Evolutionary conservation across 2,888 invertebrate genomes (phyloP).

Genomic region (Polietes domitor): DNA sequence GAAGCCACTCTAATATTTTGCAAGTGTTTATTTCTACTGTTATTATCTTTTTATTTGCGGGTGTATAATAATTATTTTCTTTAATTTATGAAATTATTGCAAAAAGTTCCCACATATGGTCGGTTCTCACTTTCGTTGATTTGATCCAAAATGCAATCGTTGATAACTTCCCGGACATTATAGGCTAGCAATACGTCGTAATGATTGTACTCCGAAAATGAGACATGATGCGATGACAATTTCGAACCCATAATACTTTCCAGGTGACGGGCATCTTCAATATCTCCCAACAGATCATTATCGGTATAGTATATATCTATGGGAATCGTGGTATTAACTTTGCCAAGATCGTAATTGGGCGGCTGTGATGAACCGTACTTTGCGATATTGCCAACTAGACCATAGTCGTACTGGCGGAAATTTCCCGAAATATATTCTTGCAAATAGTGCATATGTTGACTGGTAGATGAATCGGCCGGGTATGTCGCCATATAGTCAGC

Average conservation of each 20-base stretch:
- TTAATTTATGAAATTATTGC: not conserved
- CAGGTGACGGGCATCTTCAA: constrained; percentile 65
- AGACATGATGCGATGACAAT: constrained; percentile 59
- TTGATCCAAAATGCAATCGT: constrained; percentile 63
- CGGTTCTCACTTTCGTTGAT: constrained; percentile 47
- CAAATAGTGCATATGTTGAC: constrained; percentile 69
- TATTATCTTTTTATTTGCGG: too few relatives aligned
- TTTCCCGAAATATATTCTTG: constrained; percentile 68
- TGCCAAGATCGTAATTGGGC: constrained; percentile 66
- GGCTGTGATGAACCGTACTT: constrained; percentile 58
- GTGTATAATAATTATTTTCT: too few relatives aligned
- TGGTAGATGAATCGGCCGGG: constrained; percentile 70
- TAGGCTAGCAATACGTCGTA: constrained; percentile 69
- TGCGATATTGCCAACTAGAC: constrained; percentile 44
- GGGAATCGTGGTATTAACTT: constrained; percentile 55
- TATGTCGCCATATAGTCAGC: constrained; percentile 58
- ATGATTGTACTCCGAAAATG: constrained; percentile 68
- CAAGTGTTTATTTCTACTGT: too few relatives aligned
- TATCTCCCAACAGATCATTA: constrained; percentile 61
- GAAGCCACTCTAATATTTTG: too few relatives aligned
- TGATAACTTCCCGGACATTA: constrained; percentile 63
- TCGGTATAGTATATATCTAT: constrained; percentile 68
- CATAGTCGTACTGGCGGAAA: constrained; percentile 68
- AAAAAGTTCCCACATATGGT: not conserved
- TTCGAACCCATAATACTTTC: constrained; percentile 49